Evolutionary conservation across 1,140 invertebrate species (phyloP), one percentile per base, ranked within the genome.

Genomic region (Apis dorsata): DNA sequence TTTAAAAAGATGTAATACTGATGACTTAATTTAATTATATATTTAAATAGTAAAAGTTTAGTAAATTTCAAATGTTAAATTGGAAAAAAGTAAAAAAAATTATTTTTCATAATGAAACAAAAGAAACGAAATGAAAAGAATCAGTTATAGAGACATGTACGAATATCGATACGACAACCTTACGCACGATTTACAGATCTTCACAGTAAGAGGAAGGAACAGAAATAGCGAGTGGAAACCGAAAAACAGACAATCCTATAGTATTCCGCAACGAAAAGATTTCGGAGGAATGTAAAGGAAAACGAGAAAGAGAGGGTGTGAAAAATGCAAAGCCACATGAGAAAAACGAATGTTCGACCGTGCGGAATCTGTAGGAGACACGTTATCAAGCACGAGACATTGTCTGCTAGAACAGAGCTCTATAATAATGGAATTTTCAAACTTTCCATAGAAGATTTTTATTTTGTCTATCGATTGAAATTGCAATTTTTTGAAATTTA

Each of bases 341-440:
- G 86, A 75, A 60, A 78, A 88, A 85, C 77, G 86, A 88, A 88
- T 83, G 87, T 88, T 83, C 86, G 77, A 62, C 62, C 84, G 84
- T 86, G 87, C 65, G 77, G 69, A 88, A 88, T 57, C 76, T 68
- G 69, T 70, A 82, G 63, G 59, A 82, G 76, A 80, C 83, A 51
- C 84, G 69, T 87, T 72, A 63, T 70, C 62, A 69, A 70, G 55
- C 73, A 51, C 53, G 66, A 74, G 34, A 87, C 79, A 81, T 69
- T 72, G 66, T 86, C 71, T 76, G 24, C 57, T 34, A 51, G 21
- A 49, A 57, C 71, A 68, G 44, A 28, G 19, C 17, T 28, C 34
- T 68, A 28, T 63, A 76, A 81, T 75, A 81, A 81, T 75, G 73
- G 24, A 21, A 53, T 57, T 75, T 17, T 53, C 74, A 69, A 55